Conservation (phyloP, 2,797 vertebrate species). For the Pantherophis vulpinus region DNA sequence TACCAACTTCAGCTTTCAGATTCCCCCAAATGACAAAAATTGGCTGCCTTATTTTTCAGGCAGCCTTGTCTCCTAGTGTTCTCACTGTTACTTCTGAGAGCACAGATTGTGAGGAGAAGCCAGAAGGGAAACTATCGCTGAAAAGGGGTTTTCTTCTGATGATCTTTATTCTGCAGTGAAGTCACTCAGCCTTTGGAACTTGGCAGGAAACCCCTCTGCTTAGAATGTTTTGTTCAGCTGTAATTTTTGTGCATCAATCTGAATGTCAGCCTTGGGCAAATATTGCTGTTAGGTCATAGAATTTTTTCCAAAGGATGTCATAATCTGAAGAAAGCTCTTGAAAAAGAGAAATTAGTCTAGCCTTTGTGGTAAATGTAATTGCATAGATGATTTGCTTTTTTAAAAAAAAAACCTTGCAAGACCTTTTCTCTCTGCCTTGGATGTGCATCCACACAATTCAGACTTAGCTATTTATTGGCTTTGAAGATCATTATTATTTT, state of each 20-base stretch:
- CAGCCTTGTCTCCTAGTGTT: background rate
- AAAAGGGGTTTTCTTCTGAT: constrained; percentile 3
- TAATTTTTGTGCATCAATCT: background rate
- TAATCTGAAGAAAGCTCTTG: constrained; percentile 14
- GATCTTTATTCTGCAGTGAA: background rate
- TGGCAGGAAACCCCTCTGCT: background rate
- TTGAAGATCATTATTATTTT: background rate
- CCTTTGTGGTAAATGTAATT: background rate
- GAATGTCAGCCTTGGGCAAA: background rate
- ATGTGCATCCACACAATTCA: background rate
- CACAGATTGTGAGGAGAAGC: background rate
- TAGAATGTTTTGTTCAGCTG: background rate
- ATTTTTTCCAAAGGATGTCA: constrained; percentile 4
- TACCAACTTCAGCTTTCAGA: background rate
- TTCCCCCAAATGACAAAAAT: background rate
- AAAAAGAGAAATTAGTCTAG: background rate
- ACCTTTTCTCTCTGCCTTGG: background rate
- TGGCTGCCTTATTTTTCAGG: background rate
- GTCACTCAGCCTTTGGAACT: background rate
- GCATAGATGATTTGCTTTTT: background rate
- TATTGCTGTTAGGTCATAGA: constrained; percentile 8
- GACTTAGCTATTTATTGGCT: background rate
- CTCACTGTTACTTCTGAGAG: background rate
- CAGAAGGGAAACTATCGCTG: background rate
- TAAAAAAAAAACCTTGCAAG: constrained; percentile 5